Percentiles rank a stretch among this genome's conserved stretches.
Evolutionary conservation across 1,140 invertebrate genomes (phyloP).

Genomic region (Rhopalosiphum padi): DNA sequence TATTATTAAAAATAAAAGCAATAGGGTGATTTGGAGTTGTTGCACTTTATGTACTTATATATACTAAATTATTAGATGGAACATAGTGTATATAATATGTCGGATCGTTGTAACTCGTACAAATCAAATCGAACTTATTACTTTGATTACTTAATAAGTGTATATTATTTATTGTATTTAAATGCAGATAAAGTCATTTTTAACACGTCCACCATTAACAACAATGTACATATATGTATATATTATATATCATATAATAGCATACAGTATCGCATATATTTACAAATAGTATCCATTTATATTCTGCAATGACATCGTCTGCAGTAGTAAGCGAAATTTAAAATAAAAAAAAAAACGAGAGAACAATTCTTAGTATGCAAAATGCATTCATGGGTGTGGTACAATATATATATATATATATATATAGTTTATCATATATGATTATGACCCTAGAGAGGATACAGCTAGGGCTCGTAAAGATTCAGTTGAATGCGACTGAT

Average conservation of each 20-base stretch:
- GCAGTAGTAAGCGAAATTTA: background rate
- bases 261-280: background rate
- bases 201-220: background rate
- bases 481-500: background rate
- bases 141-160: background rate
- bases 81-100: background rate
- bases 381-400: background rate
- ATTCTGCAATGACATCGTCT: conserved; percentile 6
- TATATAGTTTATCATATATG: background rate
- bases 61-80: background rate
- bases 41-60: background rate
- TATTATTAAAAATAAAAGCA: background rate
- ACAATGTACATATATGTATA: background rate
- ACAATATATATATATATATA: background rate
- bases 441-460: background rate
- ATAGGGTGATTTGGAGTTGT: background rate
- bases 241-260: background rate
- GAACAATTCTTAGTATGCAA: background rate
- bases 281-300: background rate
- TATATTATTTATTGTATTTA: background rate
- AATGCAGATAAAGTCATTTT: background rate
- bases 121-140: background rate
- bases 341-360: background rate
- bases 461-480: background rate
- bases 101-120: background rate